Base-by-base conservation (phyloP, 2,888 invertebrate species). In the Luffia ferchaultella region DNA sequence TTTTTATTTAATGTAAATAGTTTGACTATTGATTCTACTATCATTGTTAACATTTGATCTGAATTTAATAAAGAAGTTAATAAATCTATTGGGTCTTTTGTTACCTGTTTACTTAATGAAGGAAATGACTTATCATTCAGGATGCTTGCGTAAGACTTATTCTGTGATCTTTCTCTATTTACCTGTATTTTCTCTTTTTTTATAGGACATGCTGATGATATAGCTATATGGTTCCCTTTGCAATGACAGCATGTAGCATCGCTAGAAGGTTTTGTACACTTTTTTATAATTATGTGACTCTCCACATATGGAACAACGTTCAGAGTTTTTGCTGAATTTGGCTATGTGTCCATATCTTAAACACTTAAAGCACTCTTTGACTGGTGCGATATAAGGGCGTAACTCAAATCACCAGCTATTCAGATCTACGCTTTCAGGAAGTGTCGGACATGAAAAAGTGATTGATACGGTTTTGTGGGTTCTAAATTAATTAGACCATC, bases 131-230 rank as follows among this genome's bases (percentile, higher is more conserved):
- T n/a, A n/a, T n/a, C n/a, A n/a, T n/a, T n/a, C n/a, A n/a, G n/a
- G n/a, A n/a, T n/a, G n/a, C n/a, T n/a, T n/a, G n/a, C n/a, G n/a
- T n/a, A n/a, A n/a, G n/a, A n/a, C n/a, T n/a, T 45, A 7, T 18
- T 45, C 45, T 18, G 5, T 5, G 7, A 17, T 45, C 18, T 45
- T 45, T 45, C n/a, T 45, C 18, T 45, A 19, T 45, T 45, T 45
- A 18, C 5, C n/a, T 17, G 45, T 18, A 45, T 19, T 18, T 45
- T 45, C 18, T 18, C 18, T 7, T 18, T 45, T 18, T 5, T n/a
- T 45, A 45, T 18, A 45, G n/a, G n/a, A n/a, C n/a, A n/a, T n/a
- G n/a, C n/a, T 45, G 45, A n/a, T n/a, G n/a, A n/a, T n/a, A n/a
- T n/a, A n/a, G n/a, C n/a, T n/a, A n/a, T n/a, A n/a, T n/a, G n/a